Base-by-base conservation (phyloP, 2,113 vertebrate species). In the Coptodon rendalli region DNA sequence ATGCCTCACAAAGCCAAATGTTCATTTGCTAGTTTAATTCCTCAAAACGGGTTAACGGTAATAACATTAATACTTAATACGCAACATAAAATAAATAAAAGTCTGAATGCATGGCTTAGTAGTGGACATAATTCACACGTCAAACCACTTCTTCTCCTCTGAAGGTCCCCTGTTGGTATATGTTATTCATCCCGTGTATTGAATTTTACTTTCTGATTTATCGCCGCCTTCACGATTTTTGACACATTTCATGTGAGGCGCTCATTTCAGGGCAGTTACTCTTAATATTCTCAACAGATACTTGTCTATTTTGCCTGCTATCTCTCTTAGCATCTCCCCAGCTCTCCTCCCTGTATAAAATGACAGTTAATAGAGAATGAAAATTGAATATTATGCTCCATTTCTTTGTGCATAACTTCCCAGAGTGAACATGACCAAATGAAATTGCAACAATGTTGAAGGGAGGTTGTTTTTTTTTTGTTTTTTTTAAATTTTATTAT, bases 321-420 rank as follows among this genome's bases (percentile, higher is more conserved):
- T 84, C 86, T 86, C 80, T 82, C n/a, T 56, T 85, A 79, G 53
- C 81, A 19, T 31, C 27, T 24, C 19, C 73, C 82, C 79, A 16
- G 10, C 81, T 56, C 59, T 63, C 43, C 80, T 81, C 19, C 83
- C 16, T 10, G 56, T 81, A 53, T 80, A 68, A 89, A 82, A 52
- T 84, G 66, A 84, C 24, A 59, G 24, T 86, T 93, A 92, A 88
- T 85, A 85, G 80, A 89, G 86, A 93, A 88, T 86, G 66, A 82
- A 90, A 90, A 80, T 78, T 52, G 9, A 87, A 91, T 88, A 53
- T 59, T 81, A 85, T 43, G 79, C 87, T 87, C 66, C 36, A 81
- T 90, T 91, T 86, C 81, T 89, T 89, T 59, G 56, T 56, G 52
- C 86, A 36, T 79, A 89, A 89, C 76, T 68, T 89, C 85, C 68